phyloP scores from a whole-genome alignment of 2,113 vertebrate species.

The Bubalus kerabau region DNA sequence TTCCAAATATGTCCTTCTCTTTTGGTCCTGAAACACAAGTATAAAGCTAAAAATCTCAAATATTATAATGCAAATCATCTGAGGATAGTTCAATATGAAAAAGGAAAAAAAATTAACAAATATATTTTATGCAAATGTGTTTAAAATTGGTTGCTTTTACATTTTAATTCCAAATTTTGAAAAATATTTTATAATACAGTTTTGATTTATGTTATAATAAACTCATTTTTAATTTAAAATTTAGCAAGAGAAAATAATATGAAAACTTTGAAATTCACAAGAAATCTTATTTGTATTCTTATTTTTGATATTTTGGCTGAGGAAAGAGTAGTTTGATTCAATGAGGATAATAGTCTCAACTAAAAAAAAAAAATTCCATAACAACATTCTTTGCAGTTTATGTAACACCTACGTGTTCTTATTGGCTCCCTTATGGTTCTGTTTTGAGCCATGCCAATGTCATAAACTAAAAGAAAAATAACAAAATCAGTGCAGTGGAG shows the following conservation, averaged over 20 bases:
- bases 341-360: not conserved
- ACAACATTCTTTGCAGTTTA: conserved; percentile 15
- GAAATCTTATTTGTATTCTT: not conserved
- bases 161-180: not conserved
- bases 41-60: not conserved
- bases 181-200: not conserved
- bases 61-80: not conserved
- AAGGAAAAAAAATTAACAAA: not conserved
- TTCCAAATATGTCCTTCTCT: not conserved
- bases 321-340: not conserved
- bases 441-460: not conserved
- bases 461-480: not conserved
- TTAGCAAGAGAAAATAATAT: not conserved
- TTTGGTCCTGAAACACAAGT: not conserved
- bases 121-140: not conserved
- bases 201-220: not conserved
- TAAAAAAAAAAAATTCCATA: not conserved
- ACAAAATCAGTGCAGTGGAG: not conserved
- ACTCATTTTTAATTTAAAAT: not conserved
- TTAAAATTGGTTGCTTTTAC: not conserved
- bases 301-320: not conserved
- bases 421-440: conserved; percentile 10
- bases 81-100: not conserved
- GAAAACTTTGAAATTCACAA: not conserved
- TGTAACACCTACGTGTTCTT: conserved; percentile 11